Evolutionary conservation across 2,888 invertebrate species (phyloP), one percentile per base, ranked within the genome.

Genomic region (Uropetala carovei): DNA sequence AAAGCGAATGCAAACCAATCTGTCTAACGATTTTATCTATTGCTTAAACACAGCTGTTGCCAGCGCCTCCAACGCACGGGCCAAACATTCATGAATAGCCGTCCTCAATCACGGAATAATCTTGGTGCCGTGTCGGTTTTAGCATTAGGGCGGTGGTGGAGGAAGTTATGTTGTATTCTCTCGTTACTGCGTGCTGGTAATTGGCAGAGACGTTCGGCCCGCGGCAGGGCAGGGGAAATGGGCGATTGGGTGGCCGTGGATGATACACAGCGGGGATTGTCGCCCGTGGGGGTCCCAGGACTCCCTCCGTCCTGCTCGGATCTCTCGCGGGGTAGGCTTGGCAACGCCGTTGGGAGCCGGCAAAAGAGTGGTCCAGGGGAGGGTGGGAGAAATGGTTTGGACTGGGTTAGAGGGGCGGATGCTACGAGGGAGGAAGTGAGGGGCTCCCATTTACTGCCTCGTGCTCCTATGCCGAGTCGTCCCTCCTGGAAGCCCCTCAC

Each of bases 321-420:
- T 60, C 14, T 58, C 18, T 43, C 13, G 4, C 22, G n/a, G 11
- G 30, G 18, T 60, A 64, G 64, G 89, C 89, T 89, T 89, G 89
- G 89, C 89, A 89, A 89, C 89, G 89, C 68, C 89, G 89, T 86
- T 60, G 13, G 59, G 18, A 8, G 56, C 43, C 16, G n/a, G 83
- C 83, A 18, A 30, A 57, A 83, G 83, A 57, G 56, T 56, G 56
- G 56, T 57, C 83, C 56, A 83, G 43, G 83, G 83, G 83, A 56
- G 16, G 83, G 18, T 43, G 10, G 83, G 83, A 83, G n/a, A 57
- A 57, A 56, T 83, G 43, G 13, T 30, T 27, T 30, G 18, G 58
- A 22, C 57, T 59, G 59, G 59, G 58, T 58, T 30, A 22, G 86
- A 13, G 16, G 59, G 59, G 58, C 13, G 58, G 59, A 22, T 57